Conservation (phyloP, 2,797 vertebrate species). For the Gallinago solitaria region DNA sequence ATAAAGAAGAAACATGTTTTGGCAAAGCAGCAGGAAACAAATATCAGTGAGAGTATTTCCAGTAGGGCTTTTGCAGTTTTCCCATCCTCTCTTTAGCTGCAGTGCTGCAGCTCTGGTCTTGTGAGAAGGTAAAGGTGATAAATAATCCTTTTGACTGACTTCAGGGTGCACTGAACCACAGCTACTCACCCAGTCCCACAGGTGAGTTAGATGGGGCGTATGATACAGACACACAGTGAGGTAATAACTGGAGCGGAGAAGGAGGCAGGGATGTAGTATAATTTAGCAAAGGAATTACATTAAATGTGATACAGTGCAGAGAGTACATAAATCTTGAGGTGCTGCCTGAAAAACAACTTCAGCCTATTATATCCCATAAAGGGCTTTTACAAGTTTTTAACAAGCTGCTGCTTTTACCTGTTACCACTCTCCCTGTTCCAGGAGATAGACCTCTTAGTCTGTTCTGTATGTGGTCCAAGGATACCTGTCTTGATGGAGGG, state of each 20-base stretch:
- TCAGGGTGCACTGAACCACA: neutral
- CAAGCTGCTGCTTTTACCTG: neutral
- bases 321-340: neutral
- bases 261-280: neutral
- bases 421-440: neutral
- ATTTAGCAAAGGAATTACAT: neutral
- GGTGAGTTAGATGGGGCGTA: neutral
- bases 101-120: neutral
- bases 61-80: neutral
- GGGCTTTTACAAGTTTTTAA: neutral
- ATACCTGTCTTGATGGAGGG: neutral
- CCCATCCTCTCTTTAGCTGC: neutral
- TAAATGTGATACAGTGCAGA: neutral
- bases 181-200: neutral
- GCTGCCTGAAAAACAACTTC: neutral
- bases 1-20: neutral
- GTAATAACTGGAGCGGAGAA: neutral
- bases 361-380: neutral
- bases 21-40: neutral
- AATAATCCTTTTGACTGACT: neutral
- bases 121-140: neutral
- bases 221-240: neutral
- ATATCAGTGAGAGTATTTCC: neutral
- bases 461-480: neutral
- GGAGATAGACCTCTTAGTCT: neutral